phyloP scores from a whole-genome alignment of 2,113 vertebrate genomes.

The Microcebus lehilahytsara region DNA sequence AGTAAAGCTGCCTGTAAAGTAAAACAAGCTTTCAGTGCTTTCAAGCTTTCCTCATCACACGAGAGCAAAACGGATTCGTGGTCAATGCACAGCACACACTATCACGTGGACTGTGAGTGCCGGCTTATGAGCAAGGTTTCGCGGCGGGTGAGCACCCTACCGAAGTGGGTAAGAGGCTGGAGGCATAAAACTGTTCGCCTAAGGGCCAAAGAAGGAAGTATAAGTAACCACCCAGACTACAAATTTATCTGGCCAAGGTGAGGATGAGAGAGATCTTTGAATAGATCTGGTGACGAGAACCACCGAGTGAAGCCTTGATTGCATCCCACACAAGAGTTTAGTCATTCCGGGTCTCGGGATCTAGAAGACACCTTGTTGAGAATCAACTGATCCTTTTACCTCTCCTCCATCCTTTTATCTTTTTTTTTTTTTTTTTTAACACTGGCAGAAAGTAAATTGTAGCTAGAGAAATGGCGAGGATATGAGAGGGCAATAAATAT shows the following conservation, averaged over 20 bases:
- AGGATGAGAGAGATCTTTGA: neutral
- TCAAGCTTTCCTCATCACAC: too few species aligned
- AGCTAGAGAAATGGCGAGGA: neutral
- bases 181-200: neutral
- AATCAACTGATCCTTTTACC: neutral
- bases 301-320: neutral
- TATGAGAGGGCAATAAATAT: neutral
- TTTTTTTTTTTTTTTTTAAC: neutral
- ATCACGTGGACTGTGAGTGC: too few species aligned
- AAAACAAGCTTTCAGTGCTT: too few species aligned
- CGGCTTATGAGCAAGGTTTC: too few species aligned
- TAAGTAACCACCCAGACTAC: neutral
- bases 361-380: neutral
- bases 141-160: accelerated
- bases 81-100: too few species aligned
- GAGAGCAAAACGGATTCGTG: too few species aligned
- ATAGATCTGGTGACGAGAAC: neutral
- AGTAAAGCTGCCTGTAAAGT: too few species aligned
- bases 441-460: neutral
- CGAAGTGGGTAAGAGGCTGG: neutral
- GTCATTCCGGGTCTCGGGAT: neutral
- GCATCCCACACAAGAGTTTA: neutral
- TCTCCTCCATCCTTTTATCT: neutral
- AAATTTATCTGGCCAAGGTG: neutral
- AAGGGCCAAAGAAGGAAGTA: neutral